Conservation (phyloP, 2,113 vertebrate species). For the Oxyruncus cristatus region DNA sequence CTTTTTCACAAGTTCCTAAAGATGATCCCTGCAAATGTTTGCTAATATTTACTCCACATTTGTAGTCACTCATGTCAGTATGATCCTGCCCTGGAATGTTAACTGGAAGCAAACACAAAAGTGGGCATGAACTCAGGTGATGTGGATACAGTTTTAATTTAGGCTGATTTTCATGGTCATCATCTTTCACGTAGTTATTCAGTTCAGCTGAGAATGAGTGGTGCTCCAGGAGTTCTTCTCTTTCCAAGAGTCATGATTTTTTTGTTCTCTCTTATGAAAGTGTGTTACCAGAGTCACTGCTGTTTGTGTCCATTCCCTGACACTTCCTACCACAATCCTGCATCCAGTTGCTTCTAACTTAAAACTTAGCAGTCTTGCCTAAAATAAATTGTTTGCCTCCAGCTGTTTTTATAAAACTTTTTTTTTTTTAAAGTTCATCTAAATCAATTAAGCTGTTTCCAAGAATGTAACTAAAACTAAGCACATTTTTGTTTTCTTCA, state of each 20-base stretch:
- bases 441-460: background rate
- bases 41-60: background rate
- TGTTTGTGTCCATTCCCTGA: slow-evolving; percentile 18
- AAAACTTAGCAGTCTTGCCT: background rate
- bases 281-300: background rate
- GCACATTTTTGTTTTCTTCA: background rate
- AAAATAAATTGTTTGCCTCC: background rate
- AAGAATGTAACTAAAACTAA: background rate
- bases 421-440: background rate
- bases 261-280: background rate
- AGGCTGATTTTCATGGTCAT: slow-evolving; percentile 26
- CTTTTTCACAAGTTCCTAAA: background rate
- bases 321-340: background rate
- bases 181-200: background rate
- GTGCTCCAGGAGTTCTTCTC: background rate
- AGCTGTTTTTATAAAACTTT: background rate
- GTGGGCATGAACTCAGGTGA: background rate
- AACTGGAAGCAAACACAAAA: slow-evolving; percentile 24
- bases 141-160: background rate
- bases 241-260: background rate
- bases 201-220: background rate
- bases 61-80: background rate
- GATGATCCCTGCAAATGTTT: background rate
- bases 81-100: background rate
- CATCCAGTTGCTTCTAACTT: background rate